Evolutionary conservation across 2,888 invertebrate species (phyloP), one percentile per base, ranked within the genome.

Genomic region (Hecatera dysodea): DNA sequence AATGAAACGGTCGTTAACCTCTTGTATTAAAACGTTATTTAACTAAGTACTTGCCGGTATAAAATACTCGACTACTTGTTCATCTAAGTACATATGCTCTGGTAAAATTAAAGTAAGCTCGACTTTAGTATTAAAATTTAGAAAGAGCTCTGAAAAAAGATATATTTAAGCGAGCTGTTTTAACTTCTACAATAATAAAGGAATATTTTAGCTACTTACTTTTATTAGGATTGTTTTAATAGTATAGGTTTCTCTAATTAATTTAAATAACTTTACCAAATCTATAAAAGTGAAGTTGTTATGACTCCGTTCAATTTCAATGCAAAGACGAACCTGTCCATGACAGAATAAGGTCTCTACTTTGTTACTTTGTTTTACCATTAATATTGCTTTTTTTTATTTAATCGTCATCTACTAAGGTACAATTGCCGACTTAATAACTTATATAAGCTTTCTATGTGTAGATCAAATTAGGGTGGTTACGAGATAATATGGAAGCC

Each of bases 31-130:
- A 52, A 19, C 22, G 15, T 46, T 67, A 59, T 65, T 65, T 39
- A 66, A 59, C 36, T n/a, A 29, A 52, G 29, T 39, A 55, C 39
- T 11, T 7, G 7, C 15, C 17, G 22, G 72, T 15, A 36, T 52
- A 22, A 61, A 71, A 42, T 72, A 62, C 53, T 39, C 62, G 36
- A 72, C 44, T 39, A 44, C 12, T 36, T 22, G 33, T 19, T 22
- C 19, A 7, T 52, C 29, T 46, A 46, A 50, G 15, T 22, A 44
- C 44, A 36, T 29, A 74, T 11, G 8, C 27, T 72, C 17, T 66
- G 29, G n/a, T 24, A n/a, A 65, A 57, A 39, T 66, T 50, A 33
- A 72, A 52, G 46, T 19, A 48, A 36, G 29, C 50, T 12, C 12
- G 50, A 39, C 52, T 46, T 12, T 12, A 24, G 39, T 52, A 66